A percentile compares a stretch with the other conserved stretches of the same genome.
phyloP scores from a whole-genome alignment of 2,888 invertebrate species.

The Patella ulyssiponensis region DNA sequence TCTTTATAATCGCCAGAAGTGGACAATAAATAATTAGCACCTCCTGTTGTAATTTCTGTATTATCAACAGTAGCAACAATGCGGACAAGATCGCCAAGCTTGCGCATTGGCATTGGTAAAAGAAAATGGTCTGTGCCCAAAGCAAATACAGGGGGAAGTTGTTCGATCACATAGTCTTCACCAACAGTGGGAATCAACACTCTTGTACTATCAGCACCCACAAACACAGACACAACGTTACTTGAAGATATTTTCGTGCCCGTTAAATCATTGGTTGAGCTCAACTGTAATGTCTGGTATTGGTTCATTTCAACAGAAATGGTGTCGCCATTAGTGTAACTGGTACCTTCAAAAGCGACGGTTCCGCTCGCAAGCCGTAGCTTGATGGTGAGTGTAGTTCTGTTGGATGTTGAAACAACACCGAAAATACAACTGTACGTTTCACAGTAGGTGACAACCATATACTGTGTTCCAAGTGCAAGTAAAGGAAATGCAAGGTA shows the following conservation, averaged over 20 bases:
- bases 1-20: background rate
- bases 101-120: constrained; percentile 4
- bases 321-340: background rate
- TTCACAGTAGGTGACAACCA: constrained; percentile 1
- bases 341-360: background rate
- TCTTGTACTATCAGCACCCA: constrained; percentile 6
- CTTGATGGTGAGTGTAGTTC: background rate
- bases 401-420: background rate
- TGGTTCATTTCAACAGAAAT: background rate
- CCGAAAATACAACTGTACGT: constrained; percentile 12
- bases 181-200: background rate
- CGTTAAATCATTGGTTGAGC: background rate
- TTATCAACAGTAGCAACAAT: background rate
- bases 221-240: constrained; percentile 1
- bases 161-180: constrained; percentile 8
- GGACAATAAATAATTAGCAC: background rate
- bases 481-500: constrained; percentile 3
- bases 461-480: constrained; percentile 11
- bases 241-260: background rate
- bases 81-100: background rate
- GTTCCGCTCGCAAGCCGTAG: background rate
- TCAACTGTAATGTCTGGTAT: constrained; percentile 11
- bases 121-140: constrained; percentile 8
- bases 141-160: background rate
- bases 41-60: background rate